Conservation (phyloP, 1,140 invertebrate genomes). For the Ridgeia piscesae region DNA sequence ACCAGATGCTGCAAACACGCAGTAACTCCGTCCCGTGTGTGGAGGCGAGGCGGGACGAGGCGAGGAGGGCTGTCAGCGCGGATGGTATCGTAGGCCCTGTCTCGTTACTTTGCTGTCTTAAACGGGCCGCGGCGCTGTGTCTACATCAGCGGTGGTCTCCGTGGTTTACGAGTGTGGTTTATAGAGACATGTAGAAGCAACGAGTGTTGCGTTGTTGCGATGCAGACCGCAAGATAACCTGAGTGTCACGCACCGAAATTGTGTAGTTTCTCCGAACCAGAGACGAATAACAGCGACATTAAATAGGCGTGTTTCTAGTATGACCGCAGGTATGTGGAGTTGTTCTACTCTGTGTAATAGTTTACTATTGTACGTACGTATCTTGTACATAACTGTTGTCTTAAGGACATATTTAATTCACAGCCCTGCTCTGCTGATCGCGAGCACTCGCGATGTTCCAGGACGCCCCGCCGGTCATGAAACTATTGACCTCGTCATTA, state of each 20-base stretch:
- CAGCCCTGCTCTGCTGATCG: too few relatives aligned
- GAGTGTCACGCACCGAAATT: background rate
- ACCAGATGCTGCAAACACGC: background rate
- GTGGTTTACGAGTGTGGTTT: background rate
- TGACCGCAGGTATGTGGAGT: background rate
- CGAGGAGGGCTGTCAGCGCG: background rate
- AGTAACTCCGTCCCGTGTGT: background rate
- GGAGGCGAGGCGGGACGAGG: background rate
- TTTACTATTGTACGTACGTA: background rate
- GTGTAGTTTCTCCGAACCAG: background rate
- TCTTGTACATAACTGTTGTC: background rate
- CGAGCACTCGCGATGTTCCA: too few relatives aligned
- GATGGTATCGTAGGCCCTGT: background rate
- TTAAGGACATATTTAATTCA: too few relatives aligned
- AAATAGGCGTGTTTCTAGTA: background rate
- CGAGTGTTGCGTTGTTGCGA: background rate
- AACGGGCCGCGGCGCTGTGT: background rate
- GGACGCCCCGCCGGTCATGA: too few relatives aligned
- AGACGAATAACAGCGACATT: background rate
- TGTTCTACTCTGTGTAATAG: too few relatives aligned
- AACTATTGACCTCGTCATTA: too few relatives aligned
- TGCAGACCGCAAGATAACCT: background rate
- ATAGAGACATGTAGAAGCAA: background rate
- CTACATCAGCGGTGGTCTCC: background rate
- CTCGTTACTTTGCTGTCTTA: background rate